Evolutionary conservation across 2,888 invertebrate genomes (phyloP).

Genomic region (Cantharis lateralis): DNA sequence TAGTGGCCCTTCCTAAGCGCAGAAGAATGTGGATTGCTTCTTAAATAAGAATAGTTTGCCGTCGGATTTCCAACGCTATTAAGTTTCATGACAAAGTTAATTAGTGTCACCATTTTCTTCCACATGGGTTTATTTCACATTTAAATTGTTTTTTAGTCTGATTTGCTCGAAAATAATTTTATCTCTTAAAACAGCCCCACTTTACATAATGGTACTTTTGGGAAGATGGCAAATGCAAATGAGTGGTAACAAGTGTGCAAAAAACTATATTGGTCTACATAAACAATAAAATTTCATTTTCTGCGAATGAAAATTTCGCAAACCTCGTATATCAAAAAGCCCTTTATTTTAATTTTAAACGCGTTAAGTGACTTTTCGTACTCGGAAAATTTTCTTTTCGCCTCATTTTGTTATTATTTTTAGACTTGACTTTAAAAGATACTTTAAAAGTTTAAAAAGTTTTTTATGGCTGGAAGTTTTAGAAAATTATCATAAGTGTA

Average conservation of each 20-base stretch:
- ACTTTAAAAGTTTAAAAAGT: neutral
- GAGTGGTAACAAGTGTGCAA: neutral
- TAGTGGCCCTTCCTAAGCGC: neutral
- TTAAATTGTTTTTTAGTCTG: neutral
- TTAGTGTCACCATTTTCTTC: neutral
- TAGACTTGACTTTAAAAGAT: neutral
- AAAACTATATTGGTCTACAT: neutral
- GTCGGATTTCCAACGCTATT: neutral
- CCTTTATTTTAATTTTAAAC: neutral
- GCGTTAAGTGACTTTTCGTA: neutral
- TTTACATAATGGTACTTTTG: neutral
- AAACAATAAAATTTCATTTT: neutral
- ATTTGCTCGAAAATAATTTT: neutral
- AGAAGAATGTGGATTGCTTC: neutral
- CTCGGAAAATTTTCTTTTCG: neutral
- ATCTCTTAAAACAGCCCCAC: neutral
- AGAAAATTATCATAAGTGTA: neutral
- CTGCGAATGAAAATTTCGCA: neutral
- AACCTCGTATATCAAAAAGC: neutral
- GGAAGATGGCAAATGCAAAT: neutral
- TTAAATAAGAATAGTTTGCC: neutral
- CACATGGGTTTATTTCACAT: neutral
- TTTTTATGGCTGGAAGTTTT: neutral
- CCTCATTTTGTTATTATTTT: neutral
- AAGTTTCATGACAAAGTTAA: neutral